Evolutionary conservation across 2,113 vertebrate species (phyloP).

Genomic region (Labeo catla): DNA sequence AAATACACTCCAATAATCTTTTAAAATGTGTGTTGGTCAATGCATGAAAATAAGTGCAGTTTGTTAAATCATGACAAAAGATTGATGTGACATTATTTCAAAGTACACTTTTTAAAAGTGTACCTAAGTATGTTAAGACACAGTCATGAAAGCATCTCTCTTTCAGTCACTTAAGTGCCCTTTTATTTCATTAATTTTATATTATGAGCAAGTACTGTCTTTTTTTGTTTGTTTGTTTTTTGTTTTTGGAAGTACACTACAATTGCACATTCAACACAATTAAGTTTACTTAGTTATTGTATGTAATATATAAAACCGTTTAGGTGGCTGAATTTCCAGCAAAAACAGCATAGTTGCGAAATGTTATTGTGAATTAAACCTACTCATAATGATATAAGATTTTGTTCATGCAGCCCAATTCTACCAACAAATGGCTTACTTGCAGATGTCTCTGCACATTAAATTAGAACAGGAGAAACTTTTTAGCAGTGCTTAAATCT

Average conservation of each 20-base stretch:
- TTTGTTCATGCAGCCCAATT: not conserved
- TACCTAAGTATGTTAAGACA: not conserved
- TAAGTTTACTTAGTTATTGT: not conserved
- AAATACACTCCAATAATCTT: too few species aligned
- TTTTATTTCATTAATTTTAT: not conserved
- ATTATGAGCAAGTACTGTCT: not conserved
- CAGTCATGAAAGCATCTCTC: not conserved
- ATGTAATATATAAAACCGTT: not conserved
- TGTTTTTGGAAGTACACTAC: not conserved
- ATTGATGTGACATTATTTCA: too few species aligned
- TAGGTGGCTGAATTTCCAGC: not conserved
- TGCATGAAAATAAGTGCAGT: too few species aligned
- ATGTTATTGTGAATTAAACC: not conserved
- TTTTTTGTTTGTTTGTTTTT: too few species aligned
- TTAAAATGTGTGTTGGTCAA: too few species aligned
- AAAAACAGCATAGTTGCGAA: not conserved
- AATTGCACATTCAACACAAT: not conserved
- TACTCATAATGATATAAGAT: not conserved
- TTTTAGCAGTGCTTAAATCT: slow-evolving; percentile 13
- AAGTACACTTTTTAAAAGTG: too few species aligned
- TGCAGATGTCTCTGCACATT: not conserved
- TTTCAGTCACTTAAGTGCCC: too few species aligned
- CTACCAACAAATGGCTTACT: not conserved
- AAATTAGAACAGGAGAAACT: not conserved
- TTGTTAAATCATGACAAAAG: too few species aligned